phyloP scores from a whole-genome alignment of 1,140 invertebrate genomes.

The Drosophila fuyamai region DNA sequence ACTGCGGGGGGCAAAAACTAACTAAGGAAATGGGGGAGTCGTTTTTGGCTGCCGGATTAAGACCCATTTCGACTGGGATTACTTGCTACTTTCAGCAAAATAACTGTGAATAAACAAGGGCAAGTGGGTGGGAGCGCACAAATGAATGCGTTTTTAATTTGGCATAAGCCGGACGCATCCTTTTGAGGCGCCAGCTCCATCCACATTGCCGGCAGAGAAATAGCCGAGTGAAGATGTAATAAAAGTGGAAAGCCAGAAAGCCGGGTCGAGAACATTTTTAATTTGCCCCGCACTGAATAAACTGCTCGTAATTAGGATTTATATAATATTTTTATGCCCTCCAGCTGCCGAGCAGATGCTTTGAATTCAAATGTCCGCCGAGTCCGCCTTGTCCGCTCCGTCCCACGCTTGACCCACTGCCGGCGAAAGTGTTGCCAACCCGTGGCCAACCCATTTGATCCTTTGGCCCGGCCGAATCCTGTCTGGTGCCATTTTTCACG shows the following conservation, averaged over 20 bases:
- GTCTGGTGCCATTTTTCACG: conserved; percentile 70
- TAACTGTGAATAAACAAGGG: conserved; percentile 35
- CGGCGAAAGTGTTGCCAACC: conserved; percentile 59
- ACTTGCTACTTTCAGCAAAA: conserved; percentile 20
- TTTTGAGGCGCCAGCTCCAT: conserved; percentile 32
- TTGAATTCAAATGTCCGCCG: conserved; percentile 42
- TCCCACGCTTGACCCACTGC: conserved; percentile 63
- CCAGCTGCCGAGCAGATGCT: conserved; percentile 30
- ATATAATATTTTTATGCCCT: conserved; percentile 78
- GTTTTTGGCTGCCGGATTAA: conserved; percentile 42
- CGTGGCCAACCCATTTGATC: conserved; percentile 34
- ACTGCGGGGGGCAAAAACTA: conserved; percentile 3
- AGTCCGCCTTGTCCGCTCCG: conserved; percentile 5
- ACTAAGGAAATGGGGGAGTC: conserved; percentile 14
- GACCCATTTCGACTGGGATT: conserved; percentile 27
- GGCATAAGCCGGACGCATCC: conserved; percentile 67
- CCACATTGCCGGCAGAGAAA: not conserved
- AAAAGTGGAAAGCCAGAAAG: conserved; percentile 57
- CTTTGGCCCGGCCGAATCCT: conserved; percentile 24
- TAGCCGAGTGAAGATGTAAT: conserved; percentile 40
- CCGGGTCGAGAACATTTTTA: conserved; percentile 59
- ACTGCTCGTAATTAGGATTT: conserved; percentile 81
- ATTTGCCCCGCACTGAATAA: conserved; percentile 70
- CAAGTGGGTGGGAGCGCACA: conserved; percentile 9
- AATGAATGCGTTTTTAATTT: conserved; percentile 83